phyloP scores from a whole-genome alignment of 2,888 invertebrate species.

The Athetis lepigone region DNA sequence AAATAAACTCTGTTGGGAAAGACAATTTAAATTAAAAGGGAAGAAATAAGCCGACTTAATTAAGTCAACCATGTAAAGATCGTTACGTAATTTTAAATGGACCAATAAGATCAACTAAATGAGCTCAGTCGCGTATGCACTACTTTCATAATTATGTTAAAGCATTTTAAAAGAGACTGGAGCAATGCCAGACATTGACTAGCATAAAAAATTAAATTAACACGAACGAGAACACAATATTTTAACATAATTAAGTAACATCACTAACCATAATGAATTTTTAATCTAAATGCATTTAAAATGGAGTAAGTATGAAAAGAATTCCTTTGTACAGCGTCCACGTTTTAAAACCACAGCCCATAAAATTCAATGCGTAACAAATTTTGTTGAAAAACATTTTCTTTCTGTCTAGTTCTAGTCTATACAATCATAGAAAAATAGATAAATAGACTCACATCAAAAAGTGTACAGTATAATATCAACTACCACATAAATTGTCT shows the following conservation, averaged over 20 bases:
- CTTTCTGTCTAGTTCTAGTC: slow-evolving; percentile 64
- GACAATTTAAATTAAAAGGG: not conserved
- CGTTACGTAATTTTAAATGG: slow-evolving; percentile 24
- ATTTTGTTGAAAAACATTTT: slow-evolving; percentile 48
- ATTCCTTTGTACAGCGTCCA: slow-evolving; percentile 35
- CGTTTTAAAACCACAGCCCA: slow-evolving; percentile 49
- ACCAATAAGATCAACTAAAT: slow-evolving; percentile 33
- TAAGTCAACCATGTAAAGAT: slow-evolving; percentile 5
- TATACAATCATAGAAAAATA: slow-evolving; percentile 77
- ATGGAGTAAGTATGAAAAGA: slow-evolving; percentile 2
- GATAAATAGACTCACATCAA: slow-evolving; percentile 77
- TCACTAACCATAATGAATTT: slow-evolving; percentile 51
- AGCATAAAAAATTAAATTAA: slow-evolving; percentile 45
- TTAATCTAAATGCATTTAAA: slow-evolving; percentile 27
- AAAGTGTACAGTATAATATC: slow-evolving; percentile 75
- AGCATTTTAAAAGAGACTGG: slow-evolving; percentile 42
- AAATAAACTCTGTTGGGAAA: slow-evolving; percentile 5
- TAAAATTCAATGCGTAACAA: slow-evolving; percentile 57
- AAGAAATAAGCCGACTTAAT: not conserved
- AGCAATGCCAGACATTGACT: slow-evolving; percentile 48
- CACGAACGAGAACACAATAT: slow-evolving; percentile 33
- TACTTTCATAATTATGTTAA: slow-evolving; percentile 44
- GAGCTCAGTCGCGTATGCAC: slow-evolving; percentile 47
- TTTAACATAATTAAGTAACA: slow-evolving; percentile 45
- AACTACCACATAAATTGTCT: slow-evolving; percentile 49